These are phyloP conservation scores for Phania funesta DNA, from an alignment of 2,888 invertebrate genomes.

Conservation along the genomic window DNA sequence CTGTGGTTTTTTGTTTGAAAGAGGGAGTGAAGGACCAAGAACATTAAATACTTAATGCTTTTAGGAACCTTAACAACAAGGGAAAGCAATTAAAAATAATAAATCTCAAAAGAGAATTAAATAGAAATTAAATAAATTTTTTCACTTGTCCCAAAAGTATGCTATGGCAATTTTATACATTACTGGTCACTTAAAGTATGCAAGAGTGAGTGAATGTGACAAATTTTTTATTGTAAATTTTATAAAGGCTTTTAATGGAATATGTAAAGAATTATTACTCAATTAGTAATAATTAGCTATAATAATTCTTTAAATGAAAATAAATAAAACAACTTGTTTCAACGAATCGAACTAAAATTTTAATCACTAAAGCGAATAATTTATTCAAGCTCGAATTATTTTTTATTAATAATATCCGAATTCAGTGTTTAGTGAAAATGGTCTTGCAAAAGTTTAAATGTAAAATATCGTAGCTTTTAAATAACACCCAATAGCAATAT, in stretches of 20 bases:
- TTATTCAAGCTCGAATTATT: no score
- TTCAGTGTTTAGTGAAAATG: no score
- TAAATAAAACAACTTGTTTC: no score
- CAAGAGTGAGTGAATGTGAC: no score
- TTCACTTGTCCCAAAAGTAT: slow-evolving; percentile 30
- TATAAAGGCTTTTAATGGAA: not conserved
- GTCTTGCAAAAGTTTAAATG: no score
- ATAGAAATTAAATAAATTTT: slow-evolving; percentile 44
- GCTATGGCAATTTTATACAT: not conserved
- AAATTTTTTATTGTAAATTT: no score
- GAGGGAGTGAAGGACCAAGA: not conserved
- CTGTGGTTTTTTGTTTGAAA: slow-evolving; percentile 24
- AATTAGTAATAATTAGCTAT: not conserved
- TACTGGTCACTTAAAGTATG: slow-evolving; percentile 10
- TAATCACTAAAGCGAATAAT: no score
- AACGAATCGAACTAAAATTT: no score
- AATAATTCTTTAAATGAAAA: no score
- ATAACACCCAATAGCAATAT: no score
- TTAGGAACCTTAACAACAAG: slow-evolving; percentile 6
- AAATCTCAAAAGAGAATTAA: slow-evolving; percentile 46
- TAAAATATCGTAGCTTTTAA: no score
- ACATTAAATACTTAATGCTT: slow-evolving; percentile 34
- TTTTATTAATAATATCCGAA: no score
- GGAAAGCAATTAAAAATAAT: slow-evolving; percentile 50
- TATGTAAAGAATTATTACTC: not conserved